Base-by-base conservation (phyloP, 1,140 invertebrate species). In the Coboldia fuscipes region DNA sequence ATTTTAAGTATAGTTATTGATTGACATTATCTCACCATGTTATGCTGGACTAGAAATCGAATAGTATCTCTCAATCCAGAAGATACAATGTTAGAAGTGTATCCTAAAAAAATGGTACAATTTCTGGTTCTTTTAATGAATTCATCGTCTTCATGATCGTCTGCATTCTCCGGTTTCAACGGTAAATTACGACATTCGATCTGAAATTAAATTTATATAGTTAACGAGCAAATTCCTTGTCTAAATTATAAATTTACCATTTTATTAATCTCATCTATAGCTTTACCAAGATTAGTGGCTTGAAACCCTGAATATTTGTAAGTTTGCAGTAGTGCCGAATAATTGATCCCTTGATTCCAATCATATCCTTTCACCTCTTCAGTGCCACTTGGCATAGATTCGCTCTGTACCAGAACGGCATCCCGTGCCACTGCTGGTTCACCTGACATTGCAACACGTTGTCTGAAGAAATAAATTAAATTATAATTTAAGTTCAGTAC, bases 61-160 rank as follows among this genome's bases (percentile, higher is more conserved):
- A 97, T 79, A 1, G 81, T 79, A 42, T 99, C 94, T 46, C 96
- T 58, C 28, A 97, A 58, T 14, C 96, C 96, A 36, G 79, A 84
- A 0, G 92, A 97, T 8, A 90, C 79, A 65, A 99, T 79, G 54
- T 99, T 99, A 0, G 93, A 98, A 4, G 96, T 99, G 51, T 83
- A 99, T 1, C 92, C 92, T 35, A 99, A 58, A 57, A 99, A 99
- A 50, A 99, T 88, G 5, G 93, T 97, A 54, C 93, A 97, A 37
- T 75, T 80, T 30, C 57, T 69, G 45, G 71, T 72, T 31, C 79
- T 65, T 46, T 63, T 68, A 23, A 84, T 83, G 55, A 81, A 86
- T 29, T 71, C 62, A 49, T 89, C 84, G 16, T 77, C 70, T 54
- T 80, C 73, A 41, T 72, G 66, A 0, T 48, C 44, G 45, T 81